These are phyloP conservation scores for Troglohyphantes excavatus DNA, from an alignment of 2,888 invertebrate species.

Conservation along the genomic window DNA sequence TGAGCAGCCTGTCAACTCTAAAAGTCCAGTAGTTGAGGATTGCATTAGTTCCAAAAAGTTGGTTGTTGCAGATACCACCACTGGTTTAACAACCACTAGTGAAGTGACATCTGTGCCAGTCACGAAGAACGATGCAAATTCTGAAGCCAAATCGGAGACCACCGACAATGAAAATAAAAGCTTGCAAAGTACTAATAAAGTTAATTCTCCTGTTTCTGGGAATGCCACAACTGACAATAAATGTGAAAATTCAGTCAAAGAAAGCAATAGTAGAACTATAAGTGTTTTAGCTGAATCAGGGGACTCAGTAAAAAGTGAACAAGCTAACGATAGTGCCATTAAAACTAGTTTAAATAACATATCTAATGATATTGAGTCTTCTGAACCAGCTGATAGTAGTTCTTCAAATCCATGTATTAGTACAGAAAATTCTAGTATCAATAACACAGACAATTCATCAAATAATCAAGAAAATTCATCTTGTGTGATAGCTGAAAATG, in stretches of 20 bases:
- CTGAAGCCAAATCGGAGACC: slow-evolving; percentile 6
- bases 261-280: slow-evolving; percentile 30
- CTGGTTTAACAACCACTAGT: slow-evolving; percentile 12
- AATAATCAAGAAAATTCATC: not conserved
- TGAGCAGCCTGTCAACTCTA: slow-evolving; percentile 19
- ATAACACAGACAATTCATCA: not conserved
- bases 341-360: slow-evolving; percentile 72
- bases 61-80: slow-evolving; percentile 55
- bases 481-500: not conserved
- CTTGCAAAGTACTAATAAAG: not conserved
- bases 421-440: not conserved
- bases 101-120: slow-evolving; percentile 49
- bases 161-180: slow-evolving; percentile 15
- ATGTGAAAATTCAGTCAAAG: slow-evolving; percentile 20
- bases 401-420: not conserved
- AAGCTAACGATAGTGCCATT: slow-evolving; percentile 75
- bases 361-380: slow-evolving; percentile 66
- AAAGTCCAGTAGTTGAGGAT: slow-evolving; percentile 36
- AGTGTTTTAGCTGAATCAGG: slow-evolving; percentile 50
- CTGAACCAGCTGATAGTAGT: slow-evolving; percentile 64
- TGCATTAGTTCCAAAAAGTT: slow-evolving; percentile 43
- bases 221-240: slow-evolving; percentile 1
- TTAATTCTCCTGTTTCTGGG: not conserved
- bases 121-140: slow-evolving; percentile 3
- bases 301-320: slow-evolving; percentile 67